Base-by-base conservation (phyloP, 23 tunicate species). In the Botrylloides violaceus region DNA sequence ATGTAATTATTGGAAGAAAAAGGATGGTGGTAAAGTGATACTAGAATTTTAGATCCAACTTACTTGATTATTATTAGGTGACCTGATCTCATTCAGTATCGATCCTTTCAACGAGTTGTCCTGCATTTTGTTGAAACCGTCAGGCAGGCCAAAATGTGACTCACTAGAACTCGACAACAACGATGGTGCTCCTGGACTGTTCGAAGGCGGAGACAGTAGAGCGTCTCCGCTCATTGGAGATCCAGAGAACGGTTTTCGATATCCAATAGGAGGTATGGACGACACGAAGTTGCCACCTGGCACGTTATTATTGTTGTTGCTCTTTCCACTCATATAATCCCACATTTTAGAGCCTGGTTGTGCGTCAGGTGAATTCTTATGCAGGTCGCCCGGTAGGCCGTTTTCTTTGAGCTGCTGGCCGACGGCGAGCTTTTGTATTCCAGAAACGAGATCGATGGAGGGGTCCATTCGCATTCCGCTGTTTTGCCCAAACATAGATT, bases 191-290 rank as follows among this genome's bases (percentile, higher is more conserved):
- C 74, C 74, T 4, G 74, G 58, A 20, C 15, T 36, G 37, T 68
- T 68, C 21, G 74, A 68, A 19, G 58, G 30, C 6, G 58, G 74
- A 32, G 74, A 68, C 19, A 68, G 19, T 7, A 68, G 74, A 7
- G 74, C 25, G 37, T 68, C 74, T 12, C 74, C 74, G 18, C 85
- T 73, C 34, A 59, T 23, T 9, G 32, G 29, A 15, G 74, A 71
- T 32, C 65, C 61, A 48, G 68, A 59, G 12, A 66, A 75, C 23
- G 86, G 85, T 49, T 84, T 68, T 6, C 85, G 82, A 55, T 48
- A 87, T 4, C 95, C 95, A 36, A 87, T 80, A 1, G 95, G 95
- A 0, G 78, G 58, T 7, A 84, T 84, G 33, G 71, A 55, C 39
- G 66, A 19, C 4, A 7, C 4, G 7, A 26, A 28, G n/a, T 43